These are phyloP conservation scores for Belgica antarctica DNA, from an alignment of 2,888 invertebrate species.

Conservation along the genomic window DNA sequence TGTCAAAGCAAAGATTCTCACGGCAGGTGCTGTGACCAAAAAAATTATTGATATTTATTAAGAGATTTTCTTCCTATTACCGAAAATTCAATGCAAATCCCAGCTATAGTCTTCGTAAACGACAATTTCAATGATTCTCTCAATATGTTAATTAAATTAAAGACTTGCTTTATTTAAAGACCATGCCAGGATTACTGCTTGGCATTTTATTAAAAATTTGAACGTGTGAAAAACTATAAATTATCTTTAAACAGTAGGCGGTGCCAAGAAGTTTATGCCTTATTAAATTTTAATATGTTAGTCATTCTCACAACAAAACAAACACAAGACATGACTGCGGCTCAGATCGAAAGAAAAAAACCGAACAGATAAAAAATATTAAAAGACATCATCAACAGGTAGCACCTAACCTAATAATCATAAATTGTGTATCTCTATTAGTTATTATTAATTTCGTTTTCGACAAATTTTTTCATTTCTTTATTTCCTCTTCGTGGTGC, in stretches of 20 bases:
- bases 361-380: slow-evolving; percentile 22
- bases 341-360: too few relatives aligned
- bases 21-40: slow-evolving; percentile 37
- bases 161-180: neutral
- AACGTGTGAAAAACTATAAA: slow-evolving; percentile 40
- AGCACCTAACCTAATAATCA: slow-evolving; percentile 40
- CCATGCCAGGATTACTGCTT: too few relatives aligned
- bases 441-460: slow-evolving; percentile 43
- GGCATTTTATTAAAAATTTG: too few relatives aligned
- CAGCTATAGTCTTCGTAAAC: slow-evolving; percentile 36
- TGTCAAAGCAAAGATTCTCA: neutral
- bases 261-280: slow-evolving; percentile 38
- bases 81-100: slow-evolving; percentile 35
- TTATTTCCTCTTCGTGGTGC: neutral
- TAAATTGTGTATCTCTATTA: slow-evolving; percentile 42
- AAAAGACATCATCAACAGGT: slow-evolving; percentile 35
- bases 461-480: too few relatives aligned
- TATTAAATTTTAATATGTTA: slow-evolving; percentile 38
- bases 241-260: slow-evolving; percentile 40
- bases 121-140: slow-evolving; percentile 34
- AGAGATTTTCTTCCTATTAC: slow-evolving; percentile 25
- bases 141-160: slow-evolving; percentile 25
- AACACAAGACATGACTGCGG: too few relatives aligned
- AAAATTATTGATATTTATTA: slow-evolving; percentile 41
- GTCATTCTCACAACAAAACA: slow-evolving; percentile 32